phyloP scores from a whole-genome alignment of 2,888 invertebrate species.

The Molorchus minor region DNA sequence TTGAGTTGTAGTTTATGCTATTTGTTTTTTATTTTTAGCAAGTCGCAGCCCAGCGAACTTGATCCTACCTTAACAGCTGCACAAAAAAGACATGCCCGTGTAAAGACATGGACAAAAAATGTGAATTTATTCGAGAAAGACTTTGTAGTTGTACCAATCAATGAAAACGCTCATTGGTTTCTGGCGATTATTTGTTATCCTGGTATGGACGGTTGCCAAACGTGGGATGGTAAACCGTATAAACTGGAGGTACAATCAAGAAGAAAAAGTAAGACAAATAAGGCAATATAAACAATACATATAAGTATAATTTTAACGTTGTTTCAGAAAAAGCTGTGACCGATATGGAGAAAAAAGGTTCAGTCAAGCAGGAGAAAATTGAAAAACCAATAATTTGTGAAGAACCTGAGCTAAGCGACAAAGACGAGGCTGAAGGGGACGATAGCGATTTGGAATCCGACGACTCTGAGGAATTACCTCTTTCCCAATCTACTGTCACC shows the following conservation, averaged over 20 bases:
- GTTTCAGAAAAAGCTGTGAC: constrained; percentile 48
- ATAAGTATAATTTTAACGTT: constrained; percentile 8
- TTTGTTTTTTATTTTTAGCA: constrained; percentile 51
- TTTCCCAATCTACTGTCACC: constrained; percentile 22
- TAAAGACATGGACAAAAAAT: constrained; percentile 96
- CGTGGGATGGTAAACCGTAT: constrained; percentile 72
- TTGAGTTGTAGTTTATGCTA: not conserved
- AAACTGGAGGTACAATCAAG: constrained; percentile 60
- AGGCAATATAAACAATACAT: not conserved
- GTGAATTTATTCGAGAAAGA: constrained; percentile 97
- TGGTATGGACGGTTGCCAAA: constrained; percentile 76
- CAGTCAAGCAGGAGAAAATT: constrained; percentile 57
- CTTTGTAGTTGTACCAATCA: constrained; percentile 95
- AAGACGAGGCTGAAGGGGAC: constrained; percentile 76
- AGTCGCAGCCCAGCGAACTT: constrained; percentile 71
- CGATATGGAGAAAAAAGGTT: constrained; percentile 69
- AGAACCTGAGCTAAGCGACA: constrained; percentile 76
- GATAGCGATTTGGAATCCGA: constrained; percentile 74
- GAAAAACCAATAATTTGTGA: constrained; percentile 69
- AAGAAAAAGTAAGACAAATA: constrained; percentile 63
- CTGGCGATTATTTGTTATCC: constrained; percentile 97
- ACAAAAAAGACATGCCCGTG: constrained; percentile 86
- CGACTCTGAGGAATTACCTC: constrained; percentile 61
- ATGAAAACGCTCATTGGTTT: constrained; percentile 99
- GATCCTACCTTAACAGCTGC: constrained; percentile 76